A percentile compares a stretch with the other conserved stretches of the same genome.
Conservation (phyloP, 2,888 invertebrate genomes). For the Stenoptilia bipunctidactyla region DNA sequence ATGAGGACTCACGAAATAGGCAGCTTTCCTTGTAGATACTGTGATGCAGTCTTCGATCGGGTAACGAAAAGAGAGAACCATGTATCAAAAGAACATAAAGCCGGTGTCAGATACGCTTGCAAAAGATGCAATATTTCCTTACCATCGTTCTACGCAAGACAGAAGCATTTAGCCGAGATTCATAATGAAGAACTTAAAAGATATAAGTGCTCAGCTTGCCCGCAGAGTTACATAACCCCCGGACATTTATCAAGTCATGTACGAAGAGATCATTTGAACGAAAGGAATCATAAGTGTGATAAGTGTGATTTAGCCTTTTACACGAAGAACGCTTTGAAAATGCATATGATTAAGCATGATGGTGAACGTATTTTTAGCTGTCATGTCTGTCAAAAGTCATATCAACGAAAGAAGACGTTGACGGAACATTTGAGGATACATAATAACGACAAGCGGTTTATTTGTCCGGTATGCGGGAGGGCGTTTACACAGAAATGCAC, state of each 20-base stretch:
- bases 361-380: conserved; percentile 65
- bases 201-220: conserved; percentile 58
- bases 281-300: conserved; percentile 58
- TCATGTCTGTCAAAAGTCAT: conserved; percentile 59
- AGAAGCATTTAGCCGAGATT: conserved; percentile 55
- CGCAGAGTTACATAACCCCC: conserved; percentile 59
- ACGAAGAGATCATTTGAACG: conserved; percentile 52
- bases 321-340: conserved; percentile 64
- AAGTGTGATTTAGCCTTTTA: conserved; percentile 67
- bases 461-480: conserved; percentile 53
- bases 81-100: conserved; percentile 56
- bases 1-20: conserved; percentile 65
- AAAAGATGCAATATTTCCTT: conserved; percentile 49
- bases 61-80: conserved; percentile 58
- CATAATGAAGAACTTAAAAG: conserved; percentile 58
- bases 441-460: conserved; percentile 53
- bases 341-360: conserved; percentile 71
- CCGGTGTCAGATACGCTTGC: conserved; percentile 51
- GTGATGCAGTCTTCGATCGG: conserved; percentile 46
- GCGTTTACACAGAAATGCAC: conserved; percentile 64
- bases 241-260: conserved; percentile 59
- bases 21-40: conserved; percentile 48
- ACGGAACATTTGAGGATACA: conserved; percentile 58
- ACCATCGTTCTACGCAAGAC: conserved; percentile 52
- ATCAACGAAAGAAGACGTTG: conserved; percentile 54